Base-by-base conservation (phyloP, 1,140 invertebrate genomes). In the Nomia melanderi region DNA sequence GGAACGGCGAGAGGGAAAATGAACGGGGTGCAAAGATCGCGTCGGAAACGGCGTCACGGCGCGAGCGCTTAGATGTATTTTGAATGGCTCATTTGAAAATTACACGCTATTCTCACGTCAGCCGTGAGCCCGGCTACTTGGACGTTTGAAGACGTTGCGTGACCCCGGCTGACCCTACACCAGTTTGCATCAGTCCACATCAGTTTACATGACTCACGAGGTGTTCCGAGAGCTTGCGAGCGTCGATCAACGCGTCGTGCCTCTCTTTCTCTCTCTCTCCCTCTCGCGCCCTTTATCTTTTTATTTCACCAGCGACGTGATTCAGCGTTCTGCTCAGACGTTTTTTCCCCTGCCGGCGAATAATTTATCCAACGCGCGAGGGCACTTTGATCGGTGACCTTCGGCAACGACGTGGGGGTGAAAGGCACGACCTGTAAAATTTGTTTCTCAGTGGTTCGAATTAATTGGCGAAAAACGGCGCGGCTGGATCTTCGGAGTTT, bases 11-110 rank as follows among this genome's bases (percentile, higher is more conserved):
- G 25, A n/a, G 33, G 44, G 56, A 56, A 44, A 3, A 9, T 29
- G 50, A 14, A 0, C 23, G 12, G 20, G 29, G 44, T 71, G 66
- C 36, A 81, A 39, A 59, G 66, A 72, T 77, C 53, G 69, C 57
- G 63, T 33, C 67, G 69, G 69, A 78, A 62, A 70, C 66, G 29
- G 25, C 39, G 54, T 50, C 47, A n/a, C 47, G 20, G 47, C 47
- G 47, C 47, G 31, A 9, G 53, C 59, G 71, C 50, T 53, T 83
- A 50, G 41, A 65, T 71, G 66, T 66, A 66, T 77, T 77, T 77
- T 69, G 56, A 80, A 83, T 83, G 72, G 63, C 69, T 80, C 77
- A 71, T 83, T 83, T 83, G 82, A 83, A 83, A 83, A 83, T 83
- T 83, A 82, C 81, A 83, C 77, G 81, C 59, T 81, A 83, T 71